A percentile compares a stretch with the other conserved stretches of the same genome.
These are phyloP conservation scores for Tachina lurida DNA, from an alignment of 2,888 invertebrate species.

Conservation along the genomic window DNA sequence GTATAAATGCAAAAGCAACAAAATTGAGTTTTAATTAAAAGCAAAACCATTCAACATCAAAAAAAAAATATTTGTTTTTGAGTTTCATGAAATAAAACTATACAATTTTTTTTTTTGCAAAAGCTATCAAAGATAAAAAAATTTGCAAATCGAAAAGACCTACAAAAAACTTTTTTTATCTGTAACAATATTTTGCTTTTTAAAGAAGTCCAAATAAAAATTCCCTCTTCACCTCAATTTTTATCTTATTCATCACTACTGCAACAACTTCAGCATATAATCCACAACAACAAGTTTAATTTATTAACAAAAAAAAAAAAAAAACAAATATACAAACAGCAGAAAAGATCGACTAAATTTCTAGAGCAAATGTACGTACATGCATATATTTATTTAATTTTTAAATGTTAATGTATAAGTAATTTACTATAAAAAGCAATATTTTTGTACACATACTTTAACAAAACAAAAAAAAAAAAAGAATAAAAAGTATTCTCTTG, in stretches of 20 bases:
- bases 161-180: conserved; percentile 1
- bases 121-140: neutral
- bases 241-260: conserved; percentile 33
- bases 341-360: conserved; percentile 25
- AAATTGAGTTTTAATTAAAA: conserved; percentile 53
- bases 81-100: conserved; percentile 20
- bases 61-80: neutral
- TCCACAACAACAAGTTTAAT: conserved; percentile 43
- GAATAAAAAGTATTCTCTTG: conserved; percentile 6
- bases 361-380: conserved; percentile 56
- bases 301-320: conserved; percentile 45
- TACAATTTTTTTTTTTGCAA: neutral
- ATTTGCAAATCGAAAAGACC: neutral
- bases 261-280: conserved; percentile 35
- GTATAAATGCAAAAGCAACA: conserved; percentile 23
- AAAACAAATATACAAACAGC: neutral
- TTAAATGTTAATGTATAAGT: conserved; percentile 38
- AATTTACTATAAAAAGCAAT: conserved; percentile 46
- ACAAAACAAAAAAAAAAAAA: neutral
- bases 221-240: conserved; percentile 7
- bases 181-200: conserved; percentile 4
- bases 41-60: conserved; percentile 15
- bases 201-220: conserved; percentile 12
- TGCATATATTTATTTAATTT: conserved; percentile 25
- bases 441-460: conserved; percentile 9